Percentiles rank a stretch among this genome's conserved stretches.
These are phyloP conservation scores for Mohoua ochrocephala DNA, from an alignment of 2,113 vertebrate species.

Conservation along the genomic window DNA sequence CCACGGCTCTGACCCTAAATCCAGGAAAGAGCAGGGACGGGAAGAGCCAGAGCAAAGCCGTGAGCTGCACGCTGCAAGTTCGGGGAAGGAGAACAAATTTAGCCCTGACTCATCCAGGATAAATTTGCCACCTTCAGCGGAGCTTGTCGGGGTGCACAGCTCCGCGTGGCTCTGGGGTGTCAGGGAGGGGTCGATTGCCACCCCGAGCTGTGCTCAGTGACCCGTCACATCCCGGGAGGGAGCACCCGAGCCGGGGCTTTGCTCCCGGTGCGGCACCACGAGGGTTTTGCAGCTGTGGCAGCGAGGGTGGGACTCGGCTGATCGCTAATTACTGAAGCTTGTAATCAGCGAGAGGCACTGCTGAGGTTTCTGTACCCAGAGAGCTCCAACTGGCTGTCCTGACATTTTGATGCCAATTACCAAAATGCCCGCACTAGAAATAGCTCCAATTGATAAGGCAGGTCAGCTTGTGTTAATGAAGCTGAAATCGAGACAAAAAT, in stretches of 20 bases:
- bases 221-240: accelerated
- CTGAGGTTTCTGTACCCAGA: background rate
- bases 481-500: background rate
- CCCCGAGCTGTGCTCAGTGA: background rate
- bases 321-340: background rate
- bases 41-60: background rate
- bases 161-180: background rate
- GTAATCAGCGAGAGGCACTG: background rate
- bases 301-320: background rate
- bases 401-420: background rate
- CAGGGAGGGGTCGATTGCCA: background rate
- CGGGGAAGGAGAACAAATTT: background rate
- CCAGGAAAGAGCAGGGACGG: background rate
- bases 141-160: background rate
- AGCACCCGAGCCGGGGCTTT: background rate
- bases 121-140: background rate
- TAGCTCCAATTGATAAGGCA: background rate
- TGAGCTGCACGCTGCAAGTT: accelerated
- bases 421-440: background rate
- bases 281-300: background rate
- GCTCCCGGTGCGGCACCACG: accelerated
- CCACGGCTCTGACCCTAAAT: background rate
- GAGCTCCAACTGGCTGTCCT: background rate
- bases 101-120: background rate
- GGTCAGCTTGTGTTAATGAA: background rate